Evolutionary conservation across 2,113 vertebrate genomes (phyloP).

Genomic region (Poeciliopsis turrubarensis): DNA sequence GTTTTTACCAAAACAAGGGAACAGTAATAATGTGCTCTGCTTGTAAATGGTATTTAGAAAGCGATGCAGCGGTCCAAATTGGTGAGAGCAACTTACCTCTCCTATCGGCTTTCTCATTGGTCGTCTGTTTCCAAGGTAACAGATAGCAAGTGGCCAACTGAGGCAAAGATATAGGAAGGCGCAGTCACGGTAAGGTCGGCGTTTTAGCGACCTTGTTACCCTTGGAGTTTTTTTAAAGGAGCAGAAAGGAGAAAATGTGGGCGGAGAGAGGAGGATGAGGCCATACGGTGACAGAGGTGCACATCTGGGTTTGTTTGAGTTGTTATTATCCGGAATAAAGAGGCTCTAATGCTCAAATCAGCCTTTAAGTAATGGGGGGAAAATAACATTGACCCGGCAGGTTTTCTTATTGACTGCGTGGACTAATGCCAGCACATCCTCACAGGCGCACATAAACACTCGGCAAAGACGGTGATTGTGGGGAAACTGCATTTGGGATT

Average conservation of each 20-base stretch:
- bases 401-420: conserved; percentile 48
- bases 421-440: conserved; percentile 21
- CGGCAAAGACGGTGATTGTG: conserved; percentile 33
- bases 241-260: conserved; percentile 1
- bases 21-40: conserved; percentile 3
- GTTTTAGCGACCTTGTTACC: conserved; percentile 53
- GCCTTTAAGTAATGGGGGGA: conserved; percentile 25
- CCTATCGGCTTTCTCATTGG: conserved; percentile 51
- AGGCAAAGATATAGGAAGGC: conserved; percentile 45
- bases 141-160: conserved; percentile 51
- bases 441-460: conserved; percentile 26
- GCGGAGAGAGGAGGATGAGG: neutral
- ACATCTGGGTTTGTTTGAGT: conserved; percentile 13
- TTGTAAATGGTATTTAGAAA: conserved; percentile 19
- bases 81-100: conserved; percentile 49
- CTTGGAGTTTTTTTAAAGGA: conserved; percentile 7
- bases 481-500: conserved; percentile 68
- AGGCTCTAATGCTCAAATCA: conserved; percentile 34
- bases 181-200: conserved; percentile 46
- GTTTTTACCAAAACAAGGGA: neutral
- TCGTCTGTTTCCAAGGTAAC: conserved; percentile 66
- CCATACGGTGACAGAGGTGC: neutral
- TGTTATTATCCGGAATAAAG: conserved; percentile 24
- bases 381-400: conserved; percentile 53
- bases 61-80: conserved; percentile 34